These are phyloP conservation scores for Prionace glauca DNA, from an alignment of 2,797 vertebrate species.

Conservation along the genomic window DNA sequence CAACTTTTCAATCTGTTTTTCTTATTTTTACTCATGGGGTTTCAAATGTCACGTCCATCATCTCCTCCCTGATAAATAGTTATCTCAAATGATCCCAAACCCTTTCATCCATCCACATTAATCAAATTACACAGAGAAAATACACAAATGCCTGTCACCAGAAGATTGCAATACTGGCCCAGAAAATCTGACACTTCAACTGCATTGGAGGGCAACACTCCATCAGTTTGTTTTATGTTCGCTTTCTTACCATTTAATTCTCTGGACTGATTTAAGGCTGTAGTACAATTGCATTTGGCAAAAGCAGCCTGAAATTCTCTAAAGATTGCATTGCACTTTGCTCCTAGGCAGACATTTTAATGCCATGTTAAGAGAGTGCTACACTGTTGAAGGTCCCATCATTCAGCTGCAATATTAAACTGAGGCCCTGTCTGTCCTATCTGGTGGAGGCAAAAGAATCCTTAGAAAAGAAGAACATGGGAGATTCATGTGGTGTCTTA, in stretches of 20 bases:
- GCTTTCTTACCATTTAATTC: neutral
- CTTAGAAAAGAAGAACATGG: neutral
- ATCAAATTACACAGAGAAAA: neutral
- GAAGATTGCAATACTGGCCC: neutral
- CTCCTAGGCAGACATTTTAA: neutral
- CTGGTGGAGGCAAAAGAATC: no score
- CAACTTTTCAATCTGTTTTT: neutral
- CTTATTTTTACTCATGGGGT: neutral
- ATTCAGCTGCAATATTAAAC: neutral
- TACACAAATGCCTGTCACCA: neutral
- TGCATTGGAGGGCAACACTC: neutral
- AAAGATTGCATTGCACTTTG: neutral
- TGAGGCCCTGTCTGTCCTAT: no score
- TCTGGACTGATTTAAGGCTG: neutral
- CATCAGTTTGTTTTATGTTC: no score
- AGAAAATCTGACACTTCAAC: neutral
- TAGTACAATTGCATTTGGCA: neutral
- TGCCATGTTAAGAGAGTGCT: neutral
- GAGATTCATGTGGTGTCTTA: neutral
- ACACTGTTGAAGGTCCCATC: neutral
- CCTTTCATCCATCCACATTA: neutral
- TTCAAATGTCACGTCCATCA: neutral
- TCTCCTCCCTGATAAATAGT: neutral
- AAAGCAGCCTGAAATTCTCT: neutral
- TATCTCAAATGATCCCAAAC: neutral